phyloP scores from a whole-genome alignment of 1,140 invertebrate species.

The Brevipalpus yothersi region DNA sequence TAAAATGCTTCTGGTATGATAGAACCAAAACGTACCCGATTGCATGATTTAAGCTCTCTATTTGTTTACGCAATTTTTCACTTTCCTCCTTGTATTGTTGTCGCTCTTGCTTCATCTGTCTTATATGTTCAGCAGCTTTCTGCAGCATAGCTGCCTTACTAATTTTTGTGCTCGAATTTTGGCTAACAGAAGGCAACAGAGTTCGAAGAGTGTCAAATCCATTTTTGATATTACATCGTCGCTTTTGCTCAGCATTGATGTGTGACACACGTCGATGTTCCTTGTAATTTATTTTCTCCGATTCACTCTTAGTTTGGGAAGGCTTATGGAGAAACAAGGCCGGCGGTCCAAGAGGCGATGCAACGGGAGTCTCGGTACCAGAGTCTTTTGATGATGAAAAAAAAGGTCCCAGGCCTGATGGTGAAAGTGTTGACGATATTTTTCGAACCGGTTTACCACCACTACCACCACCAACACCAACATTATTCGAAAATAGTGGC shows the following conservation, averaged over 20 bases:
- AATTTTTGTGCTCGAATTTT: constrained; percentile 72
- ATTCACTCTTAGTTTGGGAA: background rate
- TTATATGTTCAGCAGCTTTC: constrained; percentile 76
- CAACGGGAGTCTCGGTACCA: background rate
- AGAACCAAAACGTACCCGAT: constrained; percentile 37
- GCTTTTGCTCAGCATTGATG: constrained; percentile 91
- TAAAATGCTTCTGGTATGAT: background rate
- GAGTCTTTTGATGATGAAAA: background rate
- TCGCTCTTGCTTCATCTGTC: constrained; percentile 58
- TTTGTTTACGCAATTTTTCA: constrained; percentile 49
- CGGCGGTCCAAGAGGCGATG: background rate
- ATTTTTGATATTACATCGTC: constrained; percentile 88
- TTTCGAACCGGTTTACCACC: background rate
- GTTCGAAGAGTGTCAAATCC: constrained; percentile 82
- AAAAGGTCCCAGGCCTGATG: background rate
- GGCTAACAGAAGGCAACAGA: constrained; percentile 62
- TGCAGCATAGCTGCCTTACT: constrained; percentile 84
- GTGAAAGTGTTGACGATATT: background rate
- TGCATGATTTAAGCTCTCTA: constrained; percentile 64
- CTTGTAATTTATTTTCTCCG: constrained; percentile 12
- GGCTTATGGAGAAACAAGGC: background rate
- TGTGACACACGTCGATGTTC: constrained; percentile 34
- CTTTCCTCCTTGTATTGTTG: constrained; percentile 69
- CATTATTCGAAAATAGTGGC: no score
- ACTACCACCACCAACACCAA: no score